Evolutionary conservation across 2,113 vertebrate genomes (phyloP), one percentile per base, ranked within the genome.

Genomic region (Cervus canadensis): DNA sequence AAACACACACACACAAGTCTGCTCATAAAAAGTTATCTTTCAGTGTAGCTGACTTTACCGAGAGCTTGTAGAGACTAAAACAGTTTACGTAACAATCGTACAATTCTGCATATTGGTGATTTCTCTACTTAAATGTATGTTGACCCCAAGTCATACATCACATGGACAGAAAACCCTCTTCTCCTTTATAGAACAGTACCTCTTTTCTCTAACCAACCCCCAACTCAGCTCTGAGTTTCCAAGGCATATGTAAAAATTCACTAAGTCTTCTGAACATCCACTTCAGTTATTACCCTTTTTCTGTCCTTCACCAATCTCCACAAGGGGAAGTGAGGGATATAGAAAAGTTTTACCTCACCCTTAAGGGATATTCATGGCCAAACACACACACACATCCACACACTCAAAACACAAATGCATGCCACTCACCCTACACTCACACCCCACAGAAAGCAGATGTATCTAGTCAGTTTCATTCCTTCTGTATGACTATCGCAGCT

Each of bases 91-190:
- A 52, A 16, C 9, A 62, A 33, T 64, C 43, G 56, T 11, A 84
- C 40, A 50, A 59, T 67, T 56, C 36, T 82, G 15, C 64, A 62
- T 92, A 50, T n/a, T 78, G 56, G 3, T 43, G 7, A 88, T 93
- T 95, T 97, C 43, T 90, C 67, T 83, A 52, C 45, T 94, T 78
- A 52, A 92, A 92, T 28, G 11, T 90, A 76, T 95, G 36, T 76
- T 78, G 60, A 30, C 59, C 36, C 3, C 8, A 13, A 88, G 59
- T n/a, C n/a, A 25, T 48, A 5, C 43, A 26, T 40, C 79, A 87
- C 59, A 62, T 56, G 40, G 25, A 82, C 21, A 60, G 67, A 30
- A 87, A 8, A 26, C 19, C 13, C 3, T 89, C 28, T 82, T 67
- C 50, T 59, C 36, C 13, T 93, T 89, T 56, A 16, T 3, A 78